Percentiles rank a stretch among this genome's conserved stretches.
These are phyloP conservation scores for Oryctolagus cuniculus DNA, from an alignment of 2,113 vertebrate species.

Conservation along the genomic window mOryCun1.1 NC_091432.1:17912501-17913000, in stretches of 20 bases:
- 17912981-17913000: not conserved
- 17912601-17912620: not conserved
- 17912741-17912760: not conserved
- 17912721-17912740: not conserved
- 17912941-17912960: conserved; percentile 85
- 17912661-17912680: not conserved
- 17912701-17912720: not conserved
- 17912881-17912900: conserved; percentile 64
- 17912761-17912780: not conserved
- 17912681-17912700: not conserved
- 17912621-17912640: not conserved
- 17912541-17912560: not conserved
- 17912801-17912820: not conserved
- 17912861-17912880: not conserved
- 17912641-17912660: not conserved
- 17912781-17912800: not conserved
- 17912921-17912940: conserved; percentile 88
- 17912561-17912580: not conserved
- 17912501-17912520: rapidly evolving
- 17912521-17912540: not conserved
- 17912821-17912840: not conserved
- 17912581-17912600: not conserved
- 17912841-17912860: not conserved
- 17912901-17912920: conserved; percentile 90
- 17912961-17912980: conserved; percentile 65